Evolutionary conservation across 2,888 invertebrate species (phyloP), one percentile per base, ranked within the genome.

Genomic region (Stenichneumon culpator): DNA sequence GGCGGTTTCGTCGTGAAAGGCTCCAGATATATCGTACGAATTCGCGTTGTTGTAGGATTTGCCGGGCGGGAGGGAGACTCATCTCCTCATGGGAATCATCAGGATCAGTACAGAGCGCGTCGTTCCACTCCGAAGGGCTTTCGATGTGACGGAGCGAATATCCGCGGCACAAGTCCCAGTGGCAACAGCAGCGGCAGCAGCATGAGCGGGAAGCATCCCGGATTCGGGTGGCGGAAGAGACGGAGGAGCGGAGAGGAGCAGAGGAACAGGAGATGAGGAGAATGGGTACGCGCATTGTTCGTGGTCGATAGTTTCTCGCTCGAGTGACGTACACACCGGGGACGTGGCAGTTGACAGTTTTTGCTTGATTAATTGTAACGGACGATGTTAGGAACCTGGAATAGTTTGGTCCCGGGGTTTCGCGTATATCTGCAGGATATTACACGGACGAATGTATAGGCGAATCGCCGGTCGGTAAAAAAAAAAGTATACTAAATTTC

Each of bases 341-440:
- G 83, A 87, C 86, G 83, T 89, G 90, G 90, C 89, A 89, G 87
- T 90, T 91, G 91, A 91, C 90, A 90, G 89, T 91, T 91, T 91
- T 91, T 90, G 90, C 89, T 90, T 90, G 90, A 91, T 91, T 90
- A 91, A 91, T 91, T 90, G 84, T 88, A 87, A 88, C 87, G 86
- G 86, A 82, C 83, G 82, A 86, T 79, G 83, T 88, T 16, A 72
- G 28, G n/a, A 67, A 22, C 69, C 73, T 73, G 78, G 52, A 67
- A 78, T 84, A 63, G 81, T 63, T 84, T 68, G 19, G 63, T 75
- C 75, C 32, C 68, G 19, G 68, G 60, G 36, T 57, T 60, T 32
- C 73, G 52, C 73, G 52, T 68, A 81, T 73, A 52, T 73, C 19
- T 57, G 19, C 57, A 22, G 25, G 22, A 73, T 44, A 65, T 50